phyloP scores from a whole-genome alignment of 1,140 invertebrate species.

The Bombus fervidus region DNA sequence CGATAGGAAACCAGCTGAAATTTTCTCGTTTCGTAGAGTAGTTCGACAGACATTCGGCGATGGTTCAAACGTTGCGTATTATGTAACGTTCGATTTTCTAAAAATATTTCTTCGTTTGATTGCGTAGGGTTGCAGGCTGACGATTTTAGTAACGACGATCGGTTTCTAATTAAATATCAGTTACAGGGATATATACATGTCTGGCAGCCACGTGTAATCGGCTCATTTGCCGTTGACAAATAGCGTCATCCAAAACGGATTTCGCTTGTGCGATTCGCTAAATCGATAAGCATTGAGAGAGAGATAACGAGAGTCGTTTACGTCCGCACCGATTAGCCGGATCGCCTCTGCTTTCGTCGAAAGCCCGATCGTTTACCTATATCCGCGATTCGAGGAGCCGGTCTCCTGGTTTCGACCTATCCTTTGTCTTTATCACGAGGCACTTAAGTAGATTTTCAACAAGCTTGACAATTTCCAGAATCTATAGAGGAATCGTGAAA shows the following conservation, averaged over 20 bases:
- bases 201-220: conserved; percentile 52
- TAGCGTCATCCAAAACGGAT: conserved; percentile 68
- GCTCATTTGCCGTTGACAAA: conserved; percentile 69
- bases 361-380: conserved; percentile 55
- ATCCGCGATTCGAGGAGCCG: conserved; percentile 29
- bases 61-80: not conserved
- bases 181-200: conserved; percentile 7
- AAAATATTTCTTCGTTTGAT: not conserved
- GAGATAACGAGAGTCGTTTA: conserved; percentile 69
- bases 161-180: conserved; percentile 66
- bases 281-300: conserved; percentile 66
- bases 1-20: not conserved
- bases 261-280: conserved; percentile 62
- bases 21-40: not conserved
- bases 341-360: conserved; percentile 48
- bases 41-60: not conserved
- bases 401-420: not conserved
- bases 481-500: not conserved
- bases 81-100: conserved; percentile 2
- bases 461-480: not conserved
- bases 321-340: conserved; percentile 65
- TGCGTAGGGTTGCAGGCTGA: not conserved
- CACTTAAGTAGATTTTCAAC: conserved; percentile 7
- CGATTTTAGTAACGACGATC: conserved; percentile 37
- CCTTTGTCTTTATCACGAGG: not conserved